phyloP scores from a whole-genome alignment of 2,888 invertebrate species.

The Crepidodera aurea region DNA sequence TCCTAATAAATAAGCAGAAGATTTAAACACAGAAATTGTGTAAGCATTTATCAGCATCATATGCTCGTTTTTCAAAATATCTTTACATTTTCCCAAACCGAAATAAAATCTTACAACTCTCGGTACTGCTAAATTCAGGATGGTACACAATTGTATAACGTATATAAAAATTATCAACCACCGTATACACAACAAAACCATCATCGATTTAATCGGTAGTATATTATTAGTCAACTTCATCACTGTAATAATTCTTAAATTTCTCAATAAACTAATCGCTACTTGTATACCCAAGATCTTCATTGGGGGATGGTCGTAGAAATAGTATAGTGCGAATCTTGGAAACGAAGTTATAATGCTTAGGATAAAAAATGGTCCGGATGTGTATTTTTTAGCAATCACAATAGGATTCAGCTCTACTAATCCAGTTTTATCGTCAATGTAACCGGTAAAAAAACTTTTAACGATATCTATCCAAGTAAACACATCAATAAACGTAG shows the following conservation, averaged over 20 bases:
- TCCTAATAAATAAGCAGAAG: background rate
- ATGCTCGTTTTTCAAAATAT: background rate
- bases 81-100: background rate
- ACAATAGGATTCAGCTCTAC: conserved; percentile 20
- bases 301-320: background rate
- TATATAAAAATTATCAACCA: background rate
- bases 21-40: background rate
- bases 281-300: background rate
- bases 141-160: conserved; percentile 10
- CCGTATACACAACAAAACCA: background rate
- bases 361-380: conserved; percentile 18
- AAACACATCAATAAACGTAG: conserved; percentile 17
- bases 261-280: background rate
- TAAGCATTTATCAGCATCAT: background rate
- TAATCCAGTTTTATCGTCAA: background rate
- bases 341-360: conserved; percentile 18
- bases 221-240: conserved; percentile 7
- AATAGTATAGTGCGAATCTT: conserved; percentile 6
- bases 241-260: conserved; percentile 2
- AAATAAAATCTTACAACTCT: conserved; percentile 17
- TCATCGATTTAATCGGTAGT: background rate
- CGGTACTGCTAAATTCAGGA: conserved; percentile 5
- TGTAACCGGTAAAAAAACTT: conserved; percentile 25
- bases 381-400: conserved; percentile 21
- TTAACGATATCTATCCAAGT: conserved; percentile 15